These are phyloP conservation scores for Acrossocheilus wenchowensis DNA, from an alignment of 2,797 vertebrate genomes.

Conservation along the genomic window DNA sequence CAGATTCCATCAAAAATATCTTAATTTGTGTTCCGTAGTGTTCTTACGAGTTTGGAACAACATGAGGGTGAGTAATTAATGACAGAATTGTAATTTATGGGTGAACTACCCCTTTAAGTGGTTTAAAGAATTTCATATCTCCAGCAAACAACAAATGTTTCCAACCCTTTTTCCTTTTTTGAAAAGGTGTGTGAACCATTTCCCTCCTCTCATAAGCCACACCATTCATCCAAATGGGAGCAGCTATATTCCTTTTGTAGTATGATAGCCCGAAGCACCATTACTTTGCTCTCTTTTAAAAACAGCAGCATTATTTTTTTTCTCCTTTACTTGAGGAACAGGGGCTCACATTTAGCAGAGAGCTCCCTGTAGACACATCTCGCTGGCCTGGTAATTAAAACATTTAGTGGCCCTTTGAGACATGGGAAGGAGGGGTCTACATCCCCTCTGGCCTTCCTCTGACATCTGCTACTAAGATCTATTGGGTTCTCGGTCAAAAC, in stretches of 20 bases:
- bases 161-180: slow-evolving; percentile 27
- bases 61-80: no score
- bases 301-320: slow-evolving; percentile 63
- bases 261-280: slow-evolving; percentile 61
- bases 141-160: slow-evolving; percentile 29
- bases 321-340: slow-evolving; percentile 61
- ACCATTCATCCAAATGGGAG: slow-evolving; percentile 60
- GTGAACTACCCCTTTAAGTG: not conserved
- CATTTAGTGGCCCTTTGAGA: slow-evolving; percentile 72
- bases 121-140: slow-evolving; percentile 6
- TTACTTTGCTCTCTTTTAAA: slow-evolving; percentile 55
- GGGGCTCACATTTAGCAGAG: slow-evolving; percentile 62
- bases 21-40: no score
- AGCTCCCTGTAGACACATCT: slow-evolving; percentile 65
- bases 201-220: slow-evolving; percentile 53
- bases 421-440: slow-evolving; percentile 60
- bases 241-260: slow-evolving; percentile 54
- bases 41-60: no score
- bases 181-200: slow-evolving; percentile 46
- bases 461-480: slow-evolving; percentile 66
- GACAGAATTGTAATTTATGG: no score
- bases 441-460: slow-evolving; percentile 63
- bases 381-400: slow-evolving; percentile 73
- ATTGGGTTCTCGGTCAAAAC: slow-evolving; percentile 61
- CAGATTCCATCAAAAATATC: no score